phyloP scores from a whole-genome alignment of 2,113 vertebrate genomes.

The Melanerpes formicivorus region DNA sequence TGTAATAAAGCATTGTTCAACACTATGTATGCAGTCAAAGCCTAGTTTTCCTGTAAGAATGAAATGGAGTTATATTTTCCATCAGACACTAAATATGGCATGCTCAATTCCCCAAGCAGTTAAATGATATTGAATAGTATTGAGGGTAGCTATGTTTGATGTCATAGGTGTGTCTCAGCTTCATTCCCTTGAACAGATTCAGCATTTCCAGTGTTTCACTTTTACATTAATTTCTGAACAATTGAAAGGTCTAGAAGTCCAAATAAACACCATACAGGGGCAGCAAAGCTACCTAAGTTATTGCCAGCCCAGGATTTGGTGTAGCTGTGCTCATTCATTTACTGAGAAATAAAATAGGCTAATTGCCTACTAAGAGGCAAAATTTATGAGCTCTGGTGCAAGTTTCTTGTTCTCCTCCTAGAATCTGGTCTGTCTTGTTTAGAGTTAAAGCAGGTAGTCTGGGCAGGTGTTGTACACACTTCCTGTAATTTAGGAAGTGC shows the following conservation, averaged over 20 bases:
- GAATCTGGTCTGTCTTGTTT: slow-evolving; percentile 21
- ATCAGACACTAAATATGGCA: background rate
- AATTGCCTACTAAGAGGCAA: background rate
- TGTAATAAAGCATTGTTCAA: background rate
- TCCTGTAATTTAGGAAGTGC: slow-evolving; percentile 1
- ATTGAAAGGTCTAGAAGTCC: background rate
- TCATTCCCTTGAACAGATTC: background rate
- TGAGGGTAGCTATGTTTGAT: background rate
- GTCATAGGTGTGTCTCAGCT: background rate
- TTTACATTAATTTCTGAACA: background rate
- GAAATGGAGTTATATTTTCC: background rate
- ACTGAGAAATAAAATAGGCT: background rate
- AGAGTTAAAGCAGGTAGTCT: background rate
- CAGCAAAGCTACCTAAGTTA: background rate
- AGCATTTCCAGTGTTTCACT: background rate
- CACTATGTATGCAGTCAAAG: background rate
- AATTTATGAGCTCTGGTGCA: slow-evolving; percentile 12
- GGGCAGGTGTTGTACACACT: background rate
- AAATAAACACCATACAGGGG: background rate
- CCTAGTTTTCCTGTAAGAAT: background rate
- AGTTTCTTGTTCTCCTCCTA: background rate
- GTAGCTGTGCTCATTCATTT: background rate
- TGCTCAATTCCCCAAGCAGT: background rate
- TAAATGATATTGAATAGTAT: background rate
- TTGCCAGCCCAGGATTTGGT: background rate